Conservation (phyloP, 1,140 invertebrate species). For the Euura lappo region DNA sequence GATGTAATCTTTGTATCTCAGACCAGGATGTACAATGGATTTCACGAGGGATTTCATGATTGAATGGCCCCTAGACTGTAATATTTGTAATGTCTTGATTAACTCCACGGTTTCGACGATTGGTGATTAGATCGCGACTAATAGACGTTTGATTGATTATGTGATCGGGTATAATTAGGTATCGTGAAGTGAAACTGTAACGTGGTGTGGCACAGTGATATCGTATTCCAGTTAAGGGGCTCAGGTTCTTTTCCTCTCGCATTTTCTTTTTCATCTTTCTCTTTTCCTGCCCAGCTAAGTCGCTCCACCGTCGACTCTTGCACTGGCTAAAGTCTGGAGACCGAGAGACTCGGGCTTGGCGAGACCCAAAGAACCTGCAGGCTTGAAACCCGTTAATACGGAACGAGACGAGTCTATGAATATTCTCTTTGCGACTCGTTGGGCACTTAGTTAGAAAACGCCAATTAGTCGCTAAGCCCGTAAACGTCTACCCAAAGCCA, state of each 20-base stretch:
- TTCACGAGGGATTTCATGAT: too few species aligned
- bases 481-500: not conserved
- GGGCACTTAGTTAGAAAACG: conserved; percentile 37
- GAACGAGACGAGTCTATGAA: conserved; percentile 37
- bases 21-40: too few species aligned
- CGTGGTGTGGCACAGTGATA: too few species aligned
- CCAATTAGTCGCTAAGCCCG: conserved; percentile 11
- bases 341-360: not conserved
- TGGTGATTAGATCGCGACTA: too few species aligned
- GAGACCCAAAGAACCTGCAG: not conserved
- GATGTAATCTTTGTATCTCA: too few species aligned
- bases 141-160: too few species aligned
- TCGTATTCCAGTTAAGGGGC: conserved; percentile 39
- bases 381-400: not conserved
- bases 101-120: too few species aligned
- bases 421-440: conserved; percentile 37
- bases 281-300: not conserved
- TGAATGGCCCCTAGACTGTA: too few species aligned
- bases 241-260: conserved; percentile 28
- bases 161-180: too few species aligned
- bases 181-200: not conserved
- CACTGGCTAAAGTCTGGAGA: not conserved
- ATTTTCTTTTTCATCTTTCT: not conserved
- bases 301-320: not conserved
- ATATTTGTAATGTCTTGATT: too few species aligned